These are phyloP conservation scores for Agrochola lota DNA, from an alignment of 2,888 invertebrate species.

Conservation along the genomic window DNA sequence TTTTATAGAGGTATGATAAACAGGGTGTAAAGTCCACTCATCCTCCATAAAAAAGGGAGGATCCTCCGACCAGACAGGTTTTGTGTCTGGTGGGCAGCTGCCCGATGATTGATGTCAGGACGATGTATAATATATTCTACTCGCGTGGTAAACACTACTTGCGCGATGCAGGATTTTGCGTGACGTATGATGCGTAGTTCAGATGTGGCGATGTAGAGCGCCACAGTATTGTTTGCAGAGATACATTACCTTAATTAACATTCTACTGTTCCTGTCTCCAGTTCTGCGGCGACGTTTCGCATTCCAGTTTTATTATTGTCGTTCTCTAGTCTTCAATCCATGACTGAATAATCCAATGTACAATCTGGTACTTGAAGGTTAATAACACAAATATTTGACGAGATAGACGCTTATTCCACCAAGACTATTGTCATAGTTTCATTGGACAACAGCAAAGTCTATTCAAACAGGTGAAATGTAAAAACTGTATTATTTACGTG, in stretches of 20 bases:
- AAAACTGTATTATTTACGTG: neutral
- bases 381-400: neutral
- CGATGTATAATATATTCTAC: no score
- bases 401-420: neutral
- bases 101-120: no score
- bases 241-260: neutral
- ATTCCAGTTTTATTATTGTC: neutral
- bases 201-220: no score
- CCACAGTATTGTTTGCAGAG: neutral
- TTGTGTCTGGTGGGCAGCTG: no score
- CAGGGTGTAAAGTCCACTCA: no score
- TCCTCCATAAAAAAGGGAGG: no score
- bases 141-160: no score
- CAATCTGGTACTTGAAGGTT: neutral
- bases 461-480: neutral
- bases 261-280: no score
- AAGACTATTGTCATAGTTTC: neutral
- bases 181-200: no score
- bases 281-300: neutral
- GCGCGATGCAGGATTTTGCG: no score
- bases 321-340: neutral
- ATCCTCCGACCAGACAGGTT: no score
- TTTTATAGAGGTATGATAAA: neutral
- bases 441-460: neutral
- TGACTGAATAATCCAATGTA: neutral